Conservation (phyloP, 2,888 invertebrate genomes). For the Operophtera brumata region DNA sequence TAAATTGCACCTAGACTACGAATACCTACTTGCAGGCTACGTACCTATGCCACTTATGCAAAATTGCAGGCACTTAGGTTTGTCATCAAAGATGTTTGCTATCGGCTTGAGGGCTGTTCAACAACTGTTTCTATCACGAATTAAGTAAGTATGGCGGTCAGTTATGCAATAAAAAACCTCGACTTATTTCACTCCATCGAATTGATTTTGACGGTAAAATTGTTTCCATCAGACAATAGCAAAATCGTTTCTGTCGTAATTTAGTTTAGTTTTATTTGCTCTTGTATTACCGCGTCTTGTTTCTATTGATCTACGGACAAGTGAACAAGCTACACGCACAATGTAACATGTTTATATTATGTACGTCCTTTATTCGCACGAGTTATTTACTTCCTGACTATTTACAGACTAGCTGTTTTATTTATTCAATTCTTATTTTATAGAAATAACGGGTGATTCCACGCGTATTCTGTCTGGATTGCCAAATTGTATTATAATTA, state of each 20-base stretch:
- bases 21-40: background rate
- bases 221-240: constrained; percentile 24
- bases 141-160: constrained; percentile 40
- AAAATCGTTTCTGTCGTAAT: constrained; percentile 9
- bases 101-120: constrained; percentile 32
- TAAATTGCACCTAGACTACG: background rate
- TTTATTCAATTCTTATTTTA: constrained; percentile 13
- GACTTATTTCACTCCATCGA: constrained; percentile 44
- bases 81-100: constrained; percentile 23
- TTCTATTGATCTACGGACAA: background rate
- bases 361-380: constrained; percentile 12
- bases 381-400: constrained; percentile 13
- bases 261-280: constrained; percentile 3
- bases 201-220: constrained; percentile 46
- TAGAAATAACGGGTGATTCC: background rate
- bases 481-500: no score
- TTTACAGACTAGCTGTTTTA: constrained; percentile 8
- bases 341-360: constrained; percentile 4
- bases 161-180: constrained; percentile 46
- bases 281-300: background rate
- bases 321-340: background rate
- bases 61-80: constrained; percentile 22
- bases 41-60: constrained; percentile 2
- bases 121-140: constrained; percentile 43
- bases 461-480: background rate